phyloP scores from a whole-genome alignment of 2,888 invertebrate genomes.

The Aphodius granarius region DNA sequence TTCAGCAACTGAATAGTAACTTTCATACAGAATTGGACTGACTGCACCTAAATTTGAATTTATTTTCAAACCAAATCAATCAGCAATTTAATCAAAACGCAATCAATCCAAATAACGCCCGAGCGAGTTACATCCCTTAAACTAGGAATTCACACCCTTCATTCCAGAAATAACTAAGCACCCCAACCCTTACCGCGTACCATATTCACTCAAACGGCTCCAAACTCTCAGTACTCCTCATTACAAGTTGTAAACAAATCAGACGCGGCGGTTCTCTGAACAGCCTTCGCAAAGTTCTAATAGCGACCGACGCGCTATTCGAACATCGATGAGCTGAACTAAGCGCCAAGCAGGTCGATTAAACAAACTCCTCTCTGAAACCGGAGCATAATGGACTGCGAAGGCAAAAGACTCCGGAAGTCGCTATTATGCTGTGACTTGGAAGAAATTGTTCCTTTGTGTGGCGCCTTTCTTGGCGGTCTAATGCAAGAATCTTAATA shows the following conservation, averaged over 20 bases:
- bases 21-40: no score
- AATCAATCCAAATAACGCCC: no score
- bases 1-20: no score
- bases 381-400: background rate
- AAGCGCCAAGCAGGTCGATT: background rate
- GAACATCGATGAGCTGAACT: background rate
- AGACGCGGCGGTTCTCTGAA: background rate
- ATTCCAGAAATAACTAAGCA: background rate
- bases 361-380: background rate
- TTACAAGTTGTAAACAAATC: background rate
- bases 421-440: background rate
- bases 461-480: background rate
- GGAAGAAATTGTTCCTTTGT: background rate
- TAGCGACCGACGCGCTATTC: background rate
- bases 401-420: background rate
- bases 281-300: background rate
- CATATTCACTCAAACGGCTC: background rate
- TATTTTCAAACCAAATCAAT: no score
- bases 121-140: no score
- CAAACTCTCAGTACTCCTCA: background rate
- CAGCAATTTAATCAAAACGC: no score
- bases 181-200: background rate
- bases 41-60: no score
- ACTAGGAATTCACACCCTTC: background rate
- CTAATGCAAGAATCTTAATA: background rate